Percentiles rank a stretch among this genome's conserved stretches.
phyloP scores from a whole-genome alignment of 2,113 vertebrate genomes.

The Brachyhypopomus occidentalis region DNA sequence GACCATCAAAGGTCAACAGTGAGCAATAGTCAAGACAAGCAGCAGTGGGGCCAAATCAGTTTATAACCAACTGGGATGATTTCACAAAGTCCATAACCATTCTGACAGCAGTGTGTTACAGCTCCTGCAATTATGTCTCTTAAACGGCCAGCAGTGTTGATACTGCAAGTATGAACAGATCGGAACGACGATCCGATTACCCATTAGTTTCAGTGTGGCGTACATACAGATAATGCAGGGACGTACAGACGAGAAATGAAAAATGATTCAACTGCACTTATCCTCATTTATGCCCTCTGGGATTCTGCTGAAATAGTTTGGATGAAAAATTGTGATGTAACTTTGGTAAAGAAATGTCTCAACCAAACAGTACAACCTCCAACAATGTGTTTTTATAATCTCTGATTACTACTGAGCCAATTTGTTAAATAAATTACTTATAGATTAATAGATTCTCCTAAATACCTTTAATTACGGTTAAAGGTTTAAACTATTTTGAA shows the following conservation, averaged over 20 bases:
- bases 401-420: slow-evolving; percentile 15
- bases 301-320: slow-evolving; percentile 5
- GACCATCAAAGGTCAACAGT: slow-evolving; percentile 22
- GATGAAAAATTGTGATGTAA: slow-evolving; percentile 9
- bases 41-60: background rate
- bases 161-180: slow-evolving; percentile 6
- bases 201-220: slow-evolving; percentile 12
- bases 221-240: background rate
- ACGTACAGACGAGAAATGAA: slow-evolving; percentile 8
- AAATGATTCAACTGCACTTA: background rate
- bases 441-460: slow-evolving; percentile 13
- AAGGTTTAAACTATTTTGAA: background rate
- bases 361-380: slow-evolving; percentile 13
- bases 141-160: background rate
- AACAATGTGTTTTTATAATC: background rate
- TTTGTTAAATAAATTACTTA: slow-evolving; percentile 31
- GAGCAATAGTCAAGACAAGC: slow-evolving; percentile 21
- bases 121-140: background rate
- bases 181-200: slow-evolving; percentile 1
- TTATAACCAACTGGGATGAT: slow-evolving; percentile 27
- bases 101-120: slow-evolving; percentile 4
- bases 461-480: slow-evolving; percentile 17
- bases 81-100: slow-evolving; percentile 16
- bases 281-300: background rate
- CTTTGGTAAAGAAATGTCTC: background rate